Conservation (phyloP, 2,113 vertebrate species). For the Antigone vipio region DNA sequence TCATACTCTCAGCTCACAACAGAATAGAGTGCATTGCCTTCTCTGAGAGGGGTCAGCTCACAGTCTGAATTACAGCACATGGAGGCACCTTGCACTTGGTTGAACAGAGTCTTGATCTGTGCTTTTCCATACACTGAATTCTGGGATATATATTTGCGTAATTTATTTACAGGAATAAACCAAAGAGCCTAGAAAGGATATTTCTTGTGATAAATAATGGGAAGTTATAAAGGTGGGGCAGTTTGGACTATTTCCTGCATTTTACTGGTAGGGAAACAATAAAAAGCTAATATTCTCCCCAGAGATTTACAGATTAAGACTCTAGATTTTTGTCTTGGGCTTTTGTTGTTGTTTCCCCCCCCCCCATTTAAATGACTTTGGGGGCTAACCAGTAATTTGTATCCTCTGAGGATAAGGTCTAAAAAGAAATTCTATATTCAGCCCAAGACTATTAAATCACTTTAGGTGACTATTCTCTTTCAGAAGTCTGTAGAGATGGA, state of each 20-base stretch:
- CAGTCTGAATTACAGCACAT: background rate
- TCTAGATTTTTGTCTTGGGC: background rate
- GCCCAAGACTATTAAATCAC: background rate
- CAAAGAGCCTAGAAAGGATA: background rate
- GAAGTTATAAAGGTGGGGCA: constrained; percentile 18
- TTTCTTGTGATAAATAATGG: background rate
- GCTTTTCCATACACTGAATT: background rate
- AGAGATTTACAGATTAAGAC: background rate
- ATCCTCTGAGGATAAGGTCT: background rate
- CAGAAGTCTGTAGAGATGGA: background rate
- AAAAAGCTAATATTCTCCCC: constrained; percentile 3
- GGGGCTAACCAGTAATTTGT: background rate
- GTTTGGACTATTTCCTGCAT: background rate
- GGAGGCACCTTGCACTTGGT: background rate
- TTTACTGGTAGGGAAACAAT: constrained; percentile 27
- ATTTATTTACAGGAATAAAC: background rate
- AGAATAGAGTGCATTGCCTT: background rate
- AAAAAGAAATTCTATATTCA: background rate
- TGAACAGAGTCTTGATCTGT: background rate
- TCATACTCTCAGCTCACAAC: background rate
- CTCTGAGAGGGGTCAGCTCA: rapidly evolving
- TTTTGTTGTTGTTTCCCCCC: background rate
- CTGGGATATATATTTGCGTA: background rate
- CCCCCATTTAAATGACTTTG: background rate
- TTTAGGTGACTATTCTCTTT: background rate